phyloP scores from a whole-genome alignment of 2,888 invertebrate species.

The Noctua janthina region DNA sequence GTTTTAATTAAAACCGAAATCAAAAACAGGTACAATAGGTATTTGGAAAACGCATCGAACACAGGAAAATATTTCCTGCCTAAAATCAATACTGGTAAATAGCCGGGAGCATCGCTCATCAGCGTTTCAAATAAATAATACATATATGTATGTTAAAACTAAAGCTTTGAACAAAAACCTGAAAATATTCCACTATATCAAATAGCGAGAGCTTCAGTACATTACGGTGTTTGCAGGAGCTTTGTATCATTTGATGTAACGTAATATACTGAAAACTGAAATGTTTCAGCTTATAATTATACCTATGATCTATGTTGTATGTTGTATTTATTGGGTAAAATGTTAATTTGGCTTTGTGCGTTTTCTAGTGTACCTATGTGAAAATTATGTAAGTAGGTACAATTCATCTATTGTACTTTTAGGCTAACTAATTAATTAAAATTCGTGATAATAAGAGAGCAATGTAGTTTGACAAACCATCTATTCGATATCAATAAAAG shows the following conservation, averaged over 20 bases:
- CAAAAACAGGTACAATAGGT: slow-evolving; percentile 1
- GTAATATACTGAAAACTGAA: slow-evolving; percentile 34
- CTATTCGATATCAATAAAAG: not conserved
- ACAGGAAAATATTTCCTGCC: slow-evolving; percentile 23
- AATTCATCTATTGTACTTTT: not conserved
- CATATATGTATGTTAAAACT: slow-evolving; percentile 32
- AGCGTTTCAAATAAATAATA: slow-evolving; percentile 41
- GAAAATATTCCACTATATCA: slow-evolving; percentile 37
- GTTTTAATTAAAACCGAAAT: slow-evolving; percentile 27
- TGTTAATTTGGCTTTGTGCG: slow-evolving; percentile 28
- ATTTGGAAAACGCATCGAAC: slow-evolving; percentile 24
- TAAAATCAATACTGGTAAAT: slow-evolving; percentile 44
- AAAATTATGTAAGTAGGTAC: not conserved
- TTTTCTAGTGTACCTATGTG: not conserved
- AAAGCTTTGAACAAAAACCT: slow-evolving; percentile 42
- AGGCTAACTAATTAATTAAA: too few species aligned
- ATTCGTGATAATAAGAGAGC: not conserved
- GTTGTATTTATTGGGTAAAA: slow-evolving; percentile 14
- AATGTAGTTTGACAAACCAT: not conserved
- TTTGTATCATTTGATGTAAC: slow-evolving; percentile 42
- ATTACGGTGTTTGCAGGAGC: slow-evolving; percentile 13
- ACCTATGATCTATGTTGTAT: not conserved
- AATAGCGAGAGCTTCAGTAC: slow-evolving; percentile 39
- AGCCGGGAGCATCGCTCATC: slow-evolving; percentile 38
- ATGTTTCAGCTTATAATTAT: slow-evolving; percentile 36